Percentiles rank a stretch among this genome's conserved stretches.
Evolutionary conservation across 2,888 invertebrate species (phyloP).

Genomic region (Drosophila kambysellisi): DNA sequence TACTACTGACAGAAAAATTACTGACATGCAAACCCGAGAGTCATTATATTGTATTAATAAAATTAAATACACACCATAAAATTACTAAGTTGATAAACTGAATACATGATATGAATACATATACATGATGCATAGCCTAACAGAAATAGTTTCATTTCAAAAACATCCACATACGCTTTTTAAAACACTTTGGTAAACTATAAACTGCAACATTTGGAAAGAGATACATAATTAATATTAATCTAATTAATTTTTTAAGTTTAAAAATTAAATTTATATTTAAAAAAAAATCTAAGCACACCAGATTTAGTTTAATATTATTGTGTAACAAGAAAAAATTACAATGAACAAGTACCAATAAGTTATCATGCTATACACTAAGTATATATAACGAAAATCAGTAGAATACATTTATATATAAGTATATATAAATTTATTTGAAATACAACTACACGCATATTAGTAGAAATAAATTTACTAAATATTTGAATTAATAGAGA

Average conservation of each 20-base stretch:
- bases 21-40: too few relatives aligned
- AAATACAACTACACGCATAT: slow-evolving; percentile 70
- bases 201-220: slow-evolving; percentile 22
- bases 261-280: slow-evolving; percentile 64
- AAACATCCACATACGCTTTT: slow-evolving; percentile 5
- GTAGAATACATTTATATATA: slow-evolving; percentile 51
- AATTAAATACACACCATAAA: too few relatives aligned
- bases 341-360: slow-evolving; percentile 34
- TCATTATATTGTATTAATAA: too few relatives aligned
- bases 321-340: slow-evolving; percentile 39
- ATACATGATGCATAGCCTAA: too few relatives aligned
- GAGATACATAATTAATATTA: slow-evolving; percentile 56
- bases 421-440: slow-evolving; percentile 49
- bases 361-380: slow-evolving; percentile 63
- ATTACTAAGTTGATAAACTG: too few relatives aligned
- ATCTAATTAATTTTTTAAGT: slow-evolving; percentile 68
- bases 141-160: slow-evolving; percentile 18
- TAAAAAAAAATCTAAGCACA: too few relatives aligned
- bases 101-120: too few relatives aligned
- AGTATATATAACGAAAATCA: slow-evolving; percentile 33
- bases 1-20: too few relatives aligned
- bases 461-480: slow-evolving; percentile 73
- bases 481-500: slow-evolving; percentile 46
- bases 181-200: slow-evolving; percentile 14
- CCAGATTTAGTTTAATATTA: slow-evolving; percentile 55